Evolutionary conservation across 2,888 invertebrate species (phyloP), one percentile per base, ranked within the genome.

Genomic region (Folsomia manolachei): DNA sequence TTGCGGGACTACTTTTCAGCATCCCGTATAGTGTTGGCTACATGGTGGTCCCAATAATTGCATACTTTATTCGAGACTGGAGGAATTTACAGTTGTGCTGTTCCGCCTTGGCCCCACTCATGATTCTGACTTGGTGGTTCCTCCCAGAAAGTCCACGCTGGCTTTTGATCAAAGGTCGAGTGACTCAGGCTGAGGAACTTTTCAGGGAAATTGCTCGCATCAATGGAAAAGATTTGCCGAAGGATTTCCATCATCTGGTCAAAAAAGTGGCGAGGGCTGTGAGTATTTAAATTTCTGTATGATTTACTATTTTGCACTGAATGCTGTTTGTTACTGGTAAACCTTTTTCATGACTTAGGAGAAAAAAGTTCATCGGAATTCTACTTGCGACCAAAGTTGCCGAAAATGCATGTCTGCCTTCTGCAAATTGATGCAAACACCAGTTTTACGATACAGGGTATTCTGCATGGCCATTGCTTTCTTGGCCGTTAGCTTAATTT

Each of bases 41-140:
- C 39, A 72, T 75, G 74, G 63, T 70, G 14, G 52, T 74, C n/a
- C 71, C 74, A 27, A 63, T 71, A 25, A 65, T 72, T n/a, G 70
- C 74, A n/a, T 75, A 75, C 51, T 65, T 72, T 19, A 67, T 75
- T 24, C 27, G 72, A 11, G 72, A 75, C 52, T 75, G 75, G 75
- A 75, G 70, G 64, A 52, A 65, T 2, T 39, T 75, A 14, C 72
- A 70, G 26, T 39, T 72, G 1, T 68, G 64, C 27, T 27, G 65
- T 27, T 72, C 75, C 0, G 27, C 62, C 4, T 68, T 72, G 0
- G 63, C 70, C 19, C 11, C 66, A 0, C 27, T 75, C 4, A 25
- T 75, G 2, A 61, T 75, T 19, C 2, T 75, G 14, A 68, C 71
- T 2, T 75, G 72, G 75, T 70, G 63, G 26, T 68, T 67, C 19